Percentiles rank a stretch among this genome's conserved stretches.
Evolutionary conservation across 2,888 invertebrate species (phyloP).

Genomic region (Dicranocentrus wangi): DNA sequence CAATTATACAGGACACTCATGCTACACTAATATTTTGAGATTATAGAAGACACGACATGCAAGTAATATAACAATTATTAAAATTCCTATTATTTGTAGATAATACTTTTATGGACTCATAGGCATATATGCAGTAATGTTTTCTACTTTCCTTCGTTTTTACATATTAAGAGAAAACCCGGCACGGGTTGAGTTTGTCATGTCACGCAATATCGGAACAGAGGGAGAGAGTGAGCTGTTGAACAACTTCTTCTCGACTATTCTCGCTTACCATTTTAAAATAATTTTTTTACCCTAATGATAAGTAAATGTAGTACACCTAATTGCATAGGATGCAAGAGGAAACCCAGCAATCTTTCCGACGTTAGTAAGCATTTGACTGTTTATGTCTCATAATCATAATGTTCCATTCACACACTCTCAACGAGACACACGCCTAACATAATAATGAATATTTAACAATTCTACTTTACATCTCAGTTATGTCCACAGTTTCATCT

Average conservation of each 20-base stretch:
- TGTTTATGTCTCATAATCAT: too few species aligned
- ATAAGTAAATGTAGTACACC: neutral
- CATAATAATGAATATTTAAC: too few species aligned
- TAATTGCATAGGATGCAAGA: neutral
- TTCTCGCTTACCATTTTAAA: neutral
- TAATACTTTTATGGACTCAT: conserved; percentile 10
- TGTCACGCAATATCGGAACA: conserved; percentile 37
- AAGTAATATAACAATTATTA: neutral
- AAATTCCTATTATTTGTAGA: neutral
- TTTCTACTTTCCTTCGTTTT: neutral
- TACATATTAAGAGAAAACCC: neutral
- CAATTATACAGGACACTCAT: neutral
- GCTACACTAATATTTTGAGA: neutral
- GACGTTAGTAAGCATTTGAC: too few species aligned
- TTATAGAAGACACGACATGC: conserved; percentile 19
- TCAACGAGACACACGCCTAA: too few species aligned
- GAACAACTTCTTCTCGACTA: neutral
- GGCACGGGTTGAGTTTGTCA: conserved; percentile 32
- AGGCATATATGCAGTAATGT: neutral
- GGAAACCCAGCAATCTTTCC: neutral
- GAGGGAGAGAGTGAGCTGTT: conserved; percentile 25
- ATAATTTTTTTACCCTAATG: neutral
- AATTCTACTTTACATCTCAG: too few species aligned
- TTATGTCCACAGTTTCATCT: neutral
- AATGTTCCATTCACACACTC: too few species aligned